These are phyloP conservation scores for Tribolium freemani DNA, from an alignment of 2,888 invertebrate genomes.

Conservation along the genomic window DNA sequence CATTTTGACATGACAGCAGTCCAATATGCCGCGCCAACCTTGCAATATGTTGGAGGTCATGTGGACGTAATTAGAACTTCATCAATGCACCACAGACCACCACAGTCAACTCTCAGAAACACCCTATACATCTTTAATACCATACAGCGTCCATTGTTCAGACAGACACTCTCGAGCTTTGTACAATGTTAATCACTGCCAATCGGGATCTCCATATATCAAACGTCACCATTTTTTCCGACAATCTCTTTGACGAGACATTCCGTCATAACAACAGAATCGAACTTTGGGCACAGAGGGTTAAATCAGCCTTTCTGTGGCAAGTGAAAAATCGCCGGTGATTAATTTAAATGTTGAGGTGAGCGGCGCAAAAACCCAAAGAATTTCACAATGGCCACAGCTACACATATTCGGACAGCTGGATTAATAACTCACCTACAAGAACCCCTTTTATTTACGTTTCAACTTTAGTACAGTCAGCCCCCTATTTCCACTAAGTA, in stretches of 20 bases:
- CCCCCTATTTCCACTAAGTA: constrained; percentile 33
- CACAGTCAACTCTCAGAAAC: constrained; percentile 1
- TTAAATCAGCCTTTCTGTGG: constrained; percentile 14
- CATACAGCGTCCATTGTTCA: not conserved
- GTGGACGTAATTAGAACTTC: constrained; percentile 16
- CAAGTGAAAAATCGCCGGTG: constrained; percentile 56
- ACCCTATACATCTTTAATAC: constrained; percentile 10
- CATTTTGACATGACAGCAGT: constrained; percentile 17
- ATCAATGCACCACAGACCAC: constrained; percentile 1
- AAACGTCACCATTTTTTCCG: not conserved
- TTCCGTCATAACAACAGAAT: constrained; percentile 1
- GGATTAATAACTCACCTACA: constrained; percentile 51
- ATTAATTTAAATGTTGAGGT: constrained; percentile 56
- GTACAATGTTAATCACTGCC: not conserved
- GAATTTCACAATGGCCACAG: constrained; percentile 52
- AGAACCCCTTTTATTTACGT: constrained; percentile 43
- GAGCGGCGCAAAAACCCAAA: constrained; percentile 43
- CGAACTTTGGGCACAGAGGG: not conserved
- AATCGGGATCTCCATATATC: not conserved
- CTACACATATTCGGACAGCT: constrained; percentile 52
- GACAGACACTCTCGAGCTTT: not conserved
- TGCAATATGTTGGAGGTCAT: constrained; percentile 3
- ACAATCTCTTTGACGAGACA: not conserved
- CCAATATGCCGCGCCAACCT: constrained; percentile 12
- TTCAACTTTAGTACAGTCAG: constrained; percentile 33